Conservation (phyloP, 2,113 vertebrate species). For the Microcebus jonahi region DNA sequence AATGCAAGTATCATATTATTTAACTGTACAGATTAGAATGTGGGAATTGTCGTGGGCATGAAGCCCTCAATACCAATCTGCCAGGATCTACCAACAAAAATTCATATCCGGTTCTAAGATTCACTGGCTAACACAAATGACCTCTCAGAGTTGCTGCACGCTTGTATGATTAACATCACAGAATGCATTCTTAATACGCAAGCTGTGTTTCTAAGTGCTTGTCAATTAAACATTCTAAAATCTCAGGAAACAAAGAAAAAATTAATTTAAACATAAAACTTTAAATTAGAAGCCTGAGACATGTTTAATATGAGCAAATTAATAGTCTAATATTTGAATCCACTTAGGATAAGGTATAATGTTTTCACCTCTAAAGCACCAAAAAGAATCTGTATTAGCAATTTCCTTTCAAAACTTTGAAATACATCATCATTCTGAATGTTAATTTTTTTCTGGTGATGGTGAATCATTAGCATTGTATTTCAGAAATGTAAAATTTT, state of each 20-base stretch:
- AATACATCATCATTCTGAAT: conserved; percentile 37
- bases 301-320: conserved; percentile 24
- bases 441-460: conserved; percentile 52
- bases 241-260: conserved; percentile 30
- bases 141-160: not conserved
- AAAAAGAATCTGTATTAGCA: conserved; percentile 34
- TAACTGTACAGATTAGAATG: conserved; percentile 13
- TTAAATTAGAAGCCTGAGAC: conserved; percentile 9
- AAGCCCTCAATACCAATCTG: not conserved
- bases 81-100: conserved; percentile 43
- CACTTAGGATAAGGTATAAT: not conserved
- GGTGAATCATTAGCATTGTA: conserved; percentile 55
- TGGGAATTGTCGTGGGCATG: not conserved
- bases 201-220: not conserved
- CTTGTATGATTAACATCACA: not conserved
- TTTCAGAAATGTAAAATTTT: conserved; percentile 12
- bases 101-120: not conserved
- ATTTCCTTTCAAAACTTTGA: conserved; percentile 49
- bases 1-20: conserved; percentile 34
- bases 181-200: not conserved
- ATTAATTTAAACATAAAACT: conserved; percentile 21
- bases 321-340: not conserved
- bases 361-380: conserved; percentile 38
- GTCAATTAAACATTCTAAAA: not conserved
- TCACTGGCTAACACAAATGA: not conserved